These are phyloP conservation scores for Catagonus wagneri DNA, from an alignment of 2,113 vertebrate genomes.

Conservation along the genomic window DNA sequence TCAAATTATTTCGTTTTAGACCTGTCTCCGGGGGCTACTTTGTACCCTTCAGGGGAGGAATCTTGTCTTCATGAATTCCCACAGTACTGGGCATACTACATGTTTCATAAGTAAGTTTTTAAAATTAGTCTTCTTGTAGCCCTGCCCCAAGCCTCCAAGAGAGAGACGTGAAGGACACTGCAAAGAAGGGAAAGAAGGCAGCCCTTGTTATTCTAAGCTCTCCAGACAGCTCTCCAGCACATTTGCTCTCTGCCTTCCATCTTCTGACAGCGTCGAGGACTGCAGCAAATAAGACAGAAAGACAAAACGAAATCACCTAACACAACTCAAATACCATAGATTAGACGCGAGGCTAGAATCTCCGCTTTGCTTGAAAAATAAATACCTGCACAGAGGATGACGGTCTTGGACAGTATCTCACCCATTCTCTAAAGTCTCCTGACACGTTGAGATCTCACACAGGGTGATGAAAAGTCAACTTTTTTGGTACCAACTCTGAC, in stretches of 20 bases:
- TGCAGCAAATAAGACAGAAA: neutral
- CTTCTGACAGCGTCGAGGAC: neutral
- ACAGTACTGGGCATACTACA: neutral
- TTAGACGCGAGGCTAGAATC: neutral
- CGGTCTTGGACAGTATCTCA: neutral
- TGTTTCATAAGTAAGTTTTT: neutral
- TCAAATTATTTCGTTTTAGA: neutral
- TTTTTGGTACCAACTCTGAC: conserved; percentile 39
- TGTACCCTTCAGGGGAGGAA: neutral
- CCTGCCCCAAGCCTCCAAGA: neutral
- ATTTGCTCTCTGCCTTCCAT: neutral
- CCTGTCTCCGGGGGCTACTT: neutral
- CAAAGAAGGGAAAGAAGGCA: neutral
- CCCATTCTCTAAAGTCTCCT: neutral
- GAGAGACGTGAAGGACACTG: neutral
- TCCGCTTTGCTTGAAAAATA: neutral
- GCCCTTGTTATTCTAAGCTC: neutral
- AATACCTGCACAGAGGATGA: neutral
- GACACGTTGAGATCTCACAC: neutral
- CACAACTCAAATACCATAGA: neutral
- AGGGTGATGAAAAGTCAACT: neutral
- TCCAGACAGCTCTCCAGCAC: neutral
- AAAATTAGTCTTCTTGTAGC: neutral
- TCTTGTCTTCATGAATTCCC: neutral
- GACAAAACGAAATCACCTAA: neutral